Conservation (phyloP, 2,888 invertebrate genomes). For the Leptinotarsa tumamoca region DNA sequence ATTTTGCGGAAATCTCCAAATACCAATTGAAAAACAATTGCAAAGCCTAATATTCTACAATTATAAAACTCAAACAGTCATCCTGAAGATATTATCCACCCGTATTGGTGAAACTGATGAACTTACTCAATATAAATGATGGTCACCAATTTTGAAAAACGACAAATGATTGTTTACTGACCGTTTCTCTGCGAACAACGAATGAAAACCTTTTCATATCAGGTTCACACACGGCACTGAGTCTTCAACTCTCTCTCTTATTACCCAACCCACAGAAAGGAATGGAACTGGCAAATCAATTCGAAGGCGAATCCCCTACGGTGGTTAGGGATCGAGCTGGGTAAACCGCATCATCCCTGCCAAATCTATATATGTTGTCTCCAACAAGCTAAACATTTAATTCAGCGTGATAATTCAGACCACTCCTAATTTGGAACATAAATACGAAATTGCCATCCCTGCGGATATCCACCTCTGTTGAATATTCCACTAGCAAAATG, state of each 20-base stretch:
- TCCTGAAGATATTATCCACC: too few species aligned
- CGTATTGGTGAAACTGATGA: too few species aligned
- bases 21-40: too few species aligned
- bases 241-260: slow-evolving; percentile 15
- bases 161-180: too few species aligned
- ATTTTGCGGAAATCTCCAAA: too few species aligned
- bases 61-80: too few species aligned
- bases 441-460: neutral
- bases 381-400: slow-evolving; percentile 49
- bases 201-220: too few species aligned
- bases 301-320: slow-evolving; percentile 40
- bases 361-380: slow-evolving; percentile 41
- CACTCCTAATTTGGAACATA: slow-evolving; percentile 44
- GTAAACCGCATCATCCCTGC: slow-evolving; percentile 36
- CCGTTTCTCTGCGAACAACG: too few species aligned
- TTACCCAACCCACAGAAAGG: slow-evolving; percentile 21
- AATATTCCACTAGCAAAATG: neutral
- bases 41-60: too few species aligned
- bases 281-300: slow-evolving; percentile 42
- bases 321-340: slow-evolving; percentile 1
- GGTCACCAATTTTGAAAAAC: too few species aligned
- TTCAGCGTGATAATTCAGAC: slow-evolving; percentile 49
- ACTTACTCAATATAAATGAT: too few species aligned
- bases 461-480: slow-evolving; percentile 3
- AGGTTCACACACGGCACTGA: neutral